These are phyloP conservation scores for Spialia ferax DNA, from an alignment of 2,888 invertebrate genomes.

Conservation along the genomic window DNA sequence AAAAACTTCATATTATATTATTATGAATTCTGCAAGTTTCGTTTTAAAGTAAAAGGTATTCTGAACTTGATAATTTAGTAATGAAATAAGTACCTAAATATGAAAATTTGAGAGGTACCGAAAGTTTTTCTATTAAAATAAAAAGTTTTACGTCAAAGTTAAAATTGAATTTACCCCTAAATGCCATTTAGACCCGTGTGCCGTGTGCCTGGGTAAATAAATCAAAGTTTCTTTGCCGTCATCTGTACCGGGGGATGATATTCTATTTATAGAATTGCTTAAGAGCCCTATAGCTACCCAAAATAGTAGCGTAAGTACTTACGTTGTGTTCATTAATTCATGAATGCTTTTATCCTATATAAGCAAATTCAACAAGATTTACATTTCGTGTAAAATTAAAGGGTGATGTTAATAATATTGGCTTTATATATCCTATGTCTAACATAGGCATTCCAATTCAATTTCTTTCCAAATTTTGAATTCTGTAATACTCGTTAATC, in stretches of 20 bases:
- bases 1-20: too few relatives aligned
- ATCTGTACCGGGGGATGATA: constrained; percentile 39
- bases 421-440: too few relatives aligned
- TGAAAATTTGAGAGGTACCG: not conserved
- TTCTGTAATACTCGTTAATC: too few relatives aligned
- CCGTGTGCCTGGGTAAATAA: constrained; percentile 1
- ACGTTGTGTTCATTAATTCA: not conserved
- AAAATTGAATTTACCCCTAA: not conserved
- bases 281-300: not conserved
- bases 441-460: too few relatives aligned
- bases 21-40: too few relatives aligned
- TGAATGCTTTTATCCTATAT: not conserved
- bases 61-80: not conserved
- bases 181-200: not conserved
- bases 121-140: constrained; percentile 4
- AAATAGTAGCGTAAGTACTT: not conserved
- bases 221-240: constrained; percentile 45
- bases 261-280: constrained; percentile 21
- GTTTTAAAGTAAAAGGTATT: not conserved
- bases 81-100: not conserved
- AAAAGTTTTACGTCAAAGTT: not conserved
- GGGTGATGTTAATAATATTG: too few relatives aligned
- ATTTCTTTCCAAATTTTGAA: too few relatives aligned
- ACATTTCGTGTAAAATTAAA: too few relatives aligned
- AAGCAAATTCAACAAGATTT: not conserved